A percentile compares a stretch with the other conserved stretches of the same genome.
These are phyloP conservation scores for Oncopeltus fasciatus DNA, from an alignment of 1,140 invertebrate species.

Conservation along the genomic window DNA sequence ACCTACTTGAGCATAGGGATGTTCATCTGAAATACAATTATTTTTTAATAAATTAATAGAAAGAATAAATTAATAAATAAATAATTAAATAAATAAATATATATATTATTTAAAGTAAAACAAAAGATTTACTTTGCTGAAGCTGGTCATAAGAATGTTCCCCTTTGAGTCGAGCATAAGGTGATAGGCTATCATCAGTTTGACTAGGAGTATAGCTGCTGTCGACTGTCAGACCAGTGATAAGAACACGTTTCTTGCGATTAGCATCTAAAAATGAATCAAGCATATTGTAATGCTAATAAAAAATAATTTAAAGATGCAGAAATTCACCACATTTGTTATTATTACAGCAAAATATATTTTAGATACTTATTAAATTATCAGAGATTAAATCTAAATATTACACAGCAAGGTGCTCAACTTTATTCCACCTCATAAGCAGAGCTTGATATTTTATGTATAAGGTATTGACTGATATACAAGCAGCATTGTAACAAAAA, in stretches of 20 bases:
- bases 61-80: not conserved
- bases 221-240: conserved; percentile 18
- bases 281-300: no score
- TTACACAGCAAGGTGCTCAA: no score
- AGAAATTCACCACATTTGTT: no score
- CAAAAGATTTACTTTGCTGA: conserved; percentile 25
- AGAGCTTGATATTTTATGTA: no score
- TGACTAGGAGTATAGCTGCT: conserved; percentile 22
- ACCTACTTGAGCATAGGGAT: conserved; percentile 30
- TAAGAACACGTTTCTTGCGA: conserved; percentile 13
- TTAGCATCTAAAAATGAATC: not conserved
- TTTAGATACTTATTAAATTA: no score
- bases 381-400: no score
- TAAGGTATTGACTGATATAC: no score
- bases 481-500: no score
- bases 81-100: not conserved
- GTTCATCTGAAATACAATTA: conserved; percentile 26
- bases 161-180: conserved; percentile 26
- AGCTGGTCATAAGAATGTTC: conserved; percentile 30
- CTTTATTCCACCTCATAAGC: no score
- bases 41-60: no score
- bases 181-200: conserved; percentile 25
- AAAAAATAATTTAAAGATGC: no score
- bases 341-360: no score
- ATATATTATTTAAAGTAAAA: not conserved